Conservation (phyloP, 2,113 vertebrate species). For the Megaceryle maxima region DNA sequence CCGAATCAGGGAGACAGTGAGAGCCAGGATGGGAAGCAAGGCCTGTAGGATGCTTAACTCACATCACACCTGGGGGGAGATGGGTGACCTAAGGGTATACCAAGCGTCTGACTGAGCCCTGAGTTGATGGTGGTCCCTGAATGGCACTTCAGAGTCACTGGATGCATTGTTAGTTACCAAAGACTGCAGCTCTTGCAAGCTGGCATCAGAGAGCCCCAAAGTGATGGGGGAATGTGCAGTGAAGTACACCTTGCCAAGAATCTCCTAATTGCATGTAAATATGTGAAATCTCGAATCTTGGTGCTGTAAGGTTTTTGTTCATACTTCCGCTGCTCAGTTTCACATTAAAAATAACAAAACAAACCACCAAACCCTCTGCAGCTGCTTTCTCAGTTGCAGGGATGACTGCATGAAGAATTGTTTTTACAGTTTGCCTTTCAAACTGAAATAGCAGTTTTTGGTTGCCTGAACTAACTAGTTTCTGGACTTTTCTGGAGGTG, state of each 20-base stretch:
- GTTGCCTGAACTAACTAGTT: neutral
- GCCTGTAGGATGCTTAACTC: neutral
- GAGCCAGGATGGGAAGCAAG: neutral
- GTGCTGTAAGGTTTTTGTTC: neutral
- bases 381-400: neutral
- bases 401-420: neutral
- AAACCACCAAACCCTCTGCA: neutral
- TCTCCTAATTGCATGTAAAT: neutral
- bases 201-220: neutral
- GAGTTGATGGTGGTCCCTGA: neutral
- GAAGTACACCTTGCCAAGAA: neutral
- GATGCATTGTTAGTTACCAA: accelerated
- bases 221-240: neutral
- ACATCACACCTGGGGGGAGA: accelerated
- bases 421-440: neutral
- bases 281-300: neutral
- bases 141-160: accelerated
- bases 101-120: neutral
- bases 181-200: neutral
- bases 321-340: neutral
- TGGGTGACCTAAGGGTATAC: neutral
- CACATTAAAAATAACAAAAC: accelerated
- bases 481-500: neutral
- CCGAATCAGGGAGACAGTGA: neutral
- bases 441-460: neutral